phyloP scores from a whole-genome alignment of 2,888 invertebrate genomes.

The Steinernema carpocapsae region DNA sequence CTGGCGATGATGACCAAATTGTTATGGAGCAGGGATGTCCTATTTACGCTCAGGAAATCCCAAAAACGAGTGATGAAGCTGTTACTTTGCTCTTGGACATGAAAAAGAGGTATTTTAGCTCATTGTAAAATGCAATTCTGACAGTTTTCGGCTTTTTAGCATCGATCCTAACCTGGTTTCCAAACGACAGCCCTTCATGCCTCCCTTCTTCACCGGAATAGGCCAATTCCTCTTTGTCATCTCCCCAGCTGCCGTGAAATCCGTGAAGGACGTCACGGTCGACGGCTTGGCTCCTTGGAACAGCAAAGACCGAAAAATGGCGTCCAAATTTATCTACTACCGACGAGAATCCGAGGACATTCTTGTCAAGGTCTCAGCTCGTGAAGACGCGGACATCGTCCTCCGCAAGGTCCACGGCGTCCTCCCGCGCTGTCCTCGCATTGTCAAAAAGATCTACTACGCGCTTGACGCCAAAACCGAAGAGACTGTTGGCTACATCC shows the following conservation, averaged over 20 bases:
- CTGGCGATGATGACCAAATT: neutral
- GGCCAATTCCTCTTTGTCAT: constrained; percentile 26
- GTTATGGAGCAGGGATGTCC: constrained; percentile 13
- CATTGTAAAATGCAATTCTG: neutral
- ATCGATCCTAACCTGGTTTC: constrained; percentile 13
- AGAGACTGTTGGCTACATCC: constrained; percentile 18
- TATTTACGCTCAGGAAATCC: constrained; percentile 1
- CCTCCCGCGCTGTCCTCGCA: constrained; percentile 19
- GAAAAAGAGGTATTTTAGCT: neutral
- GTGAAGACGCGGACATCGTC: constrained; percentile 15
- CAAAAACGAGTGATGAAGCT: constrained; percentile 24
- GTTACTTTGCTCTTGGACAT: neutral
- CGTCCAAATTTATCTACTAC: constrained; percentile 21
- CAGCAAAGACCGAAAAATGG: constrained; percentile 27
- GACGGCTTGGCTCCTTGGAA: constrained; percentile 27
- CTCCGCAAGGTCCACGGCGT: constrained; percentile 28
- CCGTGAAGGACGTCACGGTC: constrained; percentile 15
- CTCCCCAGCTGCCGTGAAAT: neutral
- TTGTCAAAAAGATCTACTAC: constrained; percentile 24
- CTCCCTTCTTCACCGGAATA: constrained; percentile 6
- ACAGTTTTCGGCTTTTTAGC: neutral
- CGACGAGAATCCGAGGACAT: neutral
- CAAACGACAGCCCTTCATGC: constrained; percentile 23
- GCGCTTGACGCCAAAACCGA: constrained; percentile 13
- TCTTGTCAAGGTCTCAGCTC: neutral